A percentile compares a stretch with the other conserved stretches of the same genome.
Conservation (phyloP, 2,113 vertebrate species). For the Perca flavescens region DNA sequence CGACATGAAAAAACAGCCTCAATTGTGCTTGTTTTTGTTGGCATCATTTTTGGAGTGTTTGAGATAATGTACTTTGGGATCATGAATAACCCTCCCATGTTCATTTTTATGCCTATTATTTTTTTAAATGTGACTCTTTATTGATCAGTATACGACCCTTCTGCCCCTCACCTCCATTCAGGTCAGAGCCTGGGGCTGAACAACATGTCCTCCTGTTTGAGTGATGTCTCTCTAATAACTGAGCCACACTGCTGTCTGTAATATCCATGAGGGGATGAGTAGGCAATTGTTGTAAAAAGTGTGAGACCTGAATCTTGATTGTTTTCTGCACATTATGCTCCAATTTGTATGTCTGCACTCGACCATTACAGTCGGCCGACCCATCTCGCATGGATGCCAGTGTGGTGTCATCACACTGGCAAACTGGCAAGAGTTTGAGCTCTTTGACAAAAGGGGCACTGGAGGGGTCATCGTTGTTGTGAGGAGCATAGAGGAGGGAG, state of each 20-base stretch:
- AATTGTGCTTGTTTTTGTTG: not conserved
- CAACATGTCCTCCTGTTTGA: constrained; percentile 43
- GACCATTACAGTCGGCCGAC: constrained; percentile 43
- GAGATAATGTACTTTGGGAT: constrained; percentile 26
- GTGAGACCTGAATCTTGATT: constrained; percentile 53
- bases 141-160: constrained; percentile 22
- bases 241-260: constrained; percentile 35
- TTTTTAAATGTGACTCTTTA: constrained; percentile 38
- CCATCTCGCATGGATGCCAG: constrained; percentile 27
- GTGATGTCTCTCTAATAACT: constrained; percentile 58
- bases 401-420: constrained; percentile 37
- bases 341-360: constrained; percentile 65
- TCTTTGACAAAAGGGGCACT: constrained; percentile 34
- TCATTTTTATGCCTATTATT: constrained; percentile 34
- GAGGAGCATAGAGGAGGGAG: constrained; percentile 11
- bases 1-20: not conserved
- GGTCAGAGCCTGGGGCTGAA: constrained; percentile 21
- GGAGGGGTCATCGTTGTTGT: constrained; percentile 20
- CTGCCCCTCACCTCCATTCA: constrained; percentile 21
- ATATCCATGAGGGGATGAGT: constrained; percentile 42
- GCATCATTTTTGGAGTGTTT: not conserved
- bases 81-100: not conserved
- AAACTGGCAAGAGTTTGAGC: constrained; percentile 6
- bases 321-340: constrained; percentile 56
- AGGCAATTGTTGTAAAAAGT: constrained; percentile 41